Evolutionary conservation across 2,888 invertebrate genomes (phyloP).

Genomic region (Pollenia amentaria): DNA sequence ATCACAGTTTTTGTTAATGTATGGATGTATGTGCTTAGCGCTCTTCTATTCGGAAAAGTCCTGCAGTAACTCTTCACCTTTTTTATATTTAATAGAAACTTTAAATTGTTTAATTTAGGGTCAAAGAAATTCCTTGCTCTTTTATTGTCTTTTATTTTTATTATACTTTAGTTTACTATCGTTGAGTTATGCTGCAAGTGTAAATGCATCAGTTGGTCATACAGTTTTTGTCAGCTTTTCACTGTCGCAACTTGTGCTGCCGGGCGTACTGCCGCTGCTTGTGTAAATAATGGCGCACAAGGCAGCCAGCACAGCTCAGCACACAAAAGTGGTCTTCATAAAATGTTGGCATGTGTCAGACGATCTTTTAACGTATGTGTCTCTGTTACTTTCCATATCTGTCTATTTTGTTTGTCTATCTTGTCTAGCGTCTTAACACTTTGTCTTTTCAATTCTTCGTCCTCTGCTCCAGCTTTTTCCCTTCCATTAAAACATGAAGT

Average conservation of each 20-base stretch:
- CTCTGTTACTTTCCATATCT: slow-evolving; percentile 73
- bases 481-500: not conserved
- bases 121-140: too few relatives aligned
- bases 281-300: not conserved
- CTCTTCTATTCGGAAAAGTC: too few relatives aligned
- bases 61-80: too few relatives aligned
- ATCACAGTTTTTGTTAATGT: too few relatives aligned
- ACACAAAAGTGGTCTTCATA: slow-evolving; percentile 69
- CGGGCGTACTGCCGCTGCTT: not conserved
- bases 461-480: slow-evolving; percentile 4
- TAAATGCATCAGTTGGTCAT: not conserved
- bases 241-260: slow-evolving; percentile 15
- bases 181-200: not conserved
- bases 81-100: too few relatives aligned
- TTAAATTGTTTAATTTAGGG: too few relatives aligned
- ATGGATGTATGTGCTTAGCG: too few relatives aligned
- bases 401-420: slow-evolving; percentile 72
- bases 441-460: slow-evolving; percentile 64
- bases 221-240: not conserved
- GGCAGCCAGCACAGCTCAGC: not conserved
- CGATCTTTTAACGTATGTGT: slow-evolving; percentile 73
- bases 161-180: not conserved
- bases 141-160: not conserved
- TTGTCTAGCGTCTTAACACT: slow-evolving; percentile 73
- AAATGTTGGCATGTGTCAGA: slow-evolving; percentile 74